Evolutionary conservation across 2,797 vertebrate species (phyloP).

Genomic region (Sebastes hopkinsi): DNA sequence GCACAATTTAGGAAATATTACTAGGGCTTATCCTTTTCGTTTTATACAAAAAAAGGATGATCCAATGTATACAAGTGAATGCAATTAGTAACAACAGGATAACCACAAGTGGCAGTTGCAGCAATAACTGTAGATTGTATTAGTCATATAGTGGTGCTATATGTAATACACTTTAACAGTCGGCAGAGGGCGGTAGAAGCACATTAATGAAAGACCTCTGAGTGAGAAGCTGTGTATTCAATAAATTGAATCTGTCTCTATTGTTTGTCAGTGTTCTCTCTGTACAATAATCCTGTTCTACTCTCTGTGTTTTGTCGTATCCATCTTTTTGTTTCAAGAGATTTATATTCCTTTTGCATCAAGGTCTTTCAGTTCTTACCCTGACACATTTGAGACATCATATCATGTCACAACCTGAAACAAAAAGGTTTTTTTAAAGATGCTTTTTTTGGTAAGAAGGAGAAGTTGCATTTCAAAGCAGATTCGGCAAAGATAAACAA

Average conservation of each 20-base stretch:
- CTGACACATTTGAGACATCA: background rate
- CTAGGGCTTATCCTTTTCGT: accelerated
- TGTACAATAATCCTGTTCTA: background rate
- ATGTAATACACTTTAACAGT: background rate
- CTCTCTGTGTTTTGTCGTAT: background rate
- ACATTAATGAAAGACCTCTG: background rate
- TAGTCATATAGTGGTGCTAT: too few relatives aligned
- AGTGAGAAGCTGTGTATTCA: background rate
- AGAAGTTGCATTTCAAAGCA: background rate
- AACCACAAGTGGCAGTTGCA: too few relatives aligned
- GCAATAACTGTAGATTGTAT: background rate
- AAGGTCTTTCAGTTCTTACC: background rate
- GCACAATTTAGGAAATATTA: background rate
- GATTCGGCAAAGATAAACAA: background rate
- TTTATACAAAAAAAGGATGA: background rate
- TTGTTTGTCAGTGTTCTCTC: background rate
- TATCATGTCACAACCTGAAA: background rate
- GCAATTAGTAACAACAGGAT: background rate
- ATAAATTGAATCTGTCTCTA: background rate
- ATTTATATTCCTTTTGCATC: background rate
- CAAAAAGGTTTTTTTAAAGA: background rate
- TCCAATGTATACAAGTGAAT: too few relatives aligned
- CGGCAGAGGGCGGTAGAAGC: conserved; percentile 56
- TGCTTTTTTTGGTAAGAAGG: background rate
- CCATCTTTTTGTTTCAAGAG: background rate